These are phyloP conservation scores for Anseranas semipalmata DNA, from an alignment of 2,113 vertebrate genomes.

Conservation along the genomic window DNA sequence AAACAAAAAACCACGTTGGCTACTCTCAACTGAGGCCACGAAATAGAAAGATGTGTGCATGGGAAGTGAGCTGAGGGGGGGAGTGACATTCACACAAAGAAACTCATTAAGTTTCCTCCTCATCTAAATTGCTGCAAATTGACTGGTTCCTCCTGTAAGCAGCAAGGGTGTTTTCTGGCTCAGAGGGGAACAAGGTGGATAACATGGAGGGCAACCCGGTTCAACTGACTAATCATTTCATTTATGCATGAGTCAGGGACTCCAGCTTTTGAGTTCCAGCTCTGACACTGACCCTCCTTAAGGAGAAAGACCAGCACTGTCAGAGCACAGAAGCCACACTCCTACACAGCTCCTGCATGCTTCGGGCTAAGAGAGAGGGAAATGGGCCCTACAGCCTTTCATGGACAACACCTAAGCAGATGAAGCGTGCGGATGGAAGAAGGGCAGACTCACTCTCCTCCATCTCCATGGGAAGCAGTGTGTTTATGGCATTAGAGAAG, in stretches of 20 bases:
- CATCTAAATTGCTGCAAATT: background rate
- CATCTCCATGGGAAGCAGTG: background rate
- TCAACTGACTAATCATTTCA: background rate
- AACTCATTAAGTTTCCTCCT: background rate
- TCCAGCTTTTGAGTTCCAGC: background rate
- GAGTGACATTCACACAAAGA: background rate
- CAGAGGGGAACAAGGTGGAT: background rate
- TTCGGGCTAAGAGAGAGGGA: accelerated
- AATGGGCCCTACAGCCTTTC: accelerated
- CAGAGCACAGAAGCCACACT: background rate
- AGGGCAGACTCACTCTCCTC: background rate
- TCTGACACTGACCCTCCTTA: background rate
- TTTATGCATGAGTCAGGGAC: background rate
- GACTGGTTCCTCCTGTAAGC: background rate
- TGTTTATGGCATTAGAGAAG: accelerated
- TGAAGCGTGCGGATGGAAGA: accelerated
- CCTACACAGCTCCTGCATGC: background rate
- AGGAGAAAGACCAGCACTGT: background rate
- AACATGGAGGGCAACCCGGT: accelerated
- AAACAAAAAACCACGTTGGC: background rate
- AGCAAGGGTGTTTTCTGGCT: accelerated
- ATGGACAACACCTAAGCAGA: background rate
- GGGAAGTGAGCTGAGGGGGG: background rate
- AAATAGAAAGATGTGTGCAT: background rate
- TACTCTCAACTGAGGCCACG: accelerated